Evolutionary conservation across 2,797 vertebrate species (phyloP), one percentile per base, ranked within the genome.

Genomic region (Parauchenoglanis ngamensis): DNA sequence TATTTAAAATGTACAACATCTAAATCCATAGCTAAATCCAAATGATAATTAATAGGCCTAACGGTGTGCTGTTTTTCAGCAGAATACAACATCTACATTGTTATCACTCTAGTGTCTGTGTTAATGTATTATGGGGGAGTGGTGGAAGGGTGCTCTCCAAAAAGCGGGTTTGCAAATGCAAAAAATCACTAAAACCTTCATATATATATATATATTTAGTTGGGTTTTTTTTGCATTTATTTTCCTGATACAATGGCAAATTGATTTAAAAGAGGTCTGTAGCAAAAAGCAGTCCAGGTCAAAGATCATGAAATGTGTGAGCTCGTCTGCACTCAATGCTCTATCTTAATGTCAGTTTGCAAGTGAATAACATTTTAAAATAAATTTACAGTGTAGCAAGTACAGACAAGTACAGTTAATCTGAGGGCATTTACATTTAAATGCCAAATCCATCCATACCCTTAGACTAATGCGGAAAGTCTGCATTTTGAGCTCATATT

Each of bases 31-130:
- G 2, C 3, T 76, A 52, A n/a, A 76, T 52, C 23, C 25, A 52
- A 76, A 46, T 77, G n/a, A 77, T 77, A 28, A 73, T 0, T 2
- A 44, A 73, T 73, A 73, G 40, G 40, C 52, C 75, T 19, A 56
- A 77, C 56, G 7, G 75, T 56, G 23, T 77, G 15, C 49, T 77
- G n/a, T 77, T 56, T 77, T 19, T 77, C 52, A 77, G 75, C 13
- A 77, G 15, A 77, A 73, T 46, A 49, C 21, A 73, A 49, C 44
- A 49, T 19, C 5, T n/a, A 54, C 2, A 8, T 11, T 15, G 2
- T 78, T 31, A 28, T 78, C 25, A 77, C 7, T 31, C 15, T 31
- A 31, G 52, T 28, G 52, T 7, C 75, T 54, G 15, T 19, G 13
- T 17, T 19, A 54, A 54, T 76, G 25, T 19, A 35, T 35, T 35